Evolutionary conservation across 2,113 vertebrate species (phyloP).

Genomic region (Phalacrocorax carbo): DNA sequence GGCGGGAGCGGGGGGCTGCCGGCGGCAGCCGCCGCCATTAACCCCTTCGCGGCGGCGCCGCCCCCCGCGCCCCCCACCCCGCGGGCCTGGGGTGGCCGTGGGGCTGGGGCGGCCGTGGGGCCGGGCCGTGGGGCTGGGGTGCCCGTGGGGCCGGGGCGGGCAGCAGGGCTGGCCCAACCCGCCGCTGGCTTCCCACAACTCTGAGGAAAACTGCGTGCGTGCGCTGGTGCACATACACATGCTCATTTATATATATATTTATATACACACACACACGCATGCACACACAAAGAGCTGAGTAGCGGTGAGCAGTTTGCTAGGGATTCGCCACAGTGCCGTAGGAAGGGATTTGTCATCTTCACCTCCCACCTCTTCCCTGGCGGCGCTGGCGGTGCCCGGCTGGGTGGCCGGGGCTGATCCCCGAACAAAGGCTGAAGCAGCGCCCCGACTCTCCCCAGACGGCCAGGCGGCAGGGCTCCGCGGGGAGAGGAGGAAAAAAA

Average conservation of each 20-base stretch:
- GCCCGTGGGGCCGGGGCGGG: neutral
- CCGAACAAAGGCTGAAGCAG: neutral
- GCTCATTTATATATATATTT: neutral
- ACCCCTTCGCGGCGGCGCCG: no score
- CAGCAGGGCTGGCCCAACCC: neutral
- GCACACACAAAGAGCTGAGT: slow-evolving; percentile 23
- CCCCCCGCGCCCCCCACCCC: neutral
- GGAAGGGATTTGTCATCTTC: slow-evolving; percentile 21
- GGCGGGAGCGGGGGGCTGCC: no score
- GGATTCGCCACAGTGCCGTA: neutral
- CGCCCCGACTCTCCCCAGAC: neutral
- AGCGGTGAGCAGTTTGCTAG: neutral
- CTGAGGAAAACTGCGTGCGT: neutral
- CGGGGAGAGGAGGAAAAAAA: neutral
- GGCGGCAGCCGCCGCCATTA: no score
- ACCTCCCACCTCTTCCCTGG: neutral
- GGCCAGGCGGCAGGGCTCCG: rapidly evolving
- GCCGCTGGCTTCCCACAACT: neutral
- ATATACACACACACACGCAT: no score
- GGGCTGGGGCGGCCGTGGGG: neutral
- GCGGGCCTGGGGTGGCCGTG: no score
- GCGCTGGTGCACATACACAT: slow-evolving; percentile 6
- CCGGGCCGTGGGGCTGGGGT: neutral
- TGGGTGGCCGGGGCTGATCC: neutral
- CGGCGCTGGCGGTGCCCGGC: neutral